Evolutionary conservation across 2,797 vertebrate species (phyloP).

Genomic region (Graptemys geographica): DNA sequence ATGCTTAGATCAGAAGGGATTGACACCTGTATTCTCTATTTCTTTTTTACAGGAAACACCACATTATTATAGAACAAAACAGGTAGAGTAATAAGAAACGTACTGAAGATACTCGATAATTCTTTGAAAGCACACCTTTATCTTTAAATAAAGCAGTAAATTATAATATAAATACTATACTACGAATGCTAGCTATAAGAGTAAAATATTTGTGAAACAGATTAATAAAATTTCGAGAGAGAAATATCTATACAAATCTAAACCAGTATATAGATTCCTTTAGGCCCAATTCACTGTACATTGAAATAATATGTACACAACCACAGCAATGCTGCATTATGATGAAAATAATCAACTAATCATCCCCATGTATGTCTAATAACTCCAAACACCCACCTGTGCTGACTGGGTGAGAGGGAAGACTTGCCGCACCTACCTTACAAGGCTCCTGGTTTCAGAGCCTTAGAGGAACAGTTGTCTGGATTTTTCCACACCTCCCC

Average conservation of each 20-base stretch:
- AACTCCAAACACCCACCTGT: too few relatives aligned
- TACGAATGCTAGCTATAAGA: not conserved
- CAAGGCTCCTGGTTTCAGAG: too few relatives aligned
- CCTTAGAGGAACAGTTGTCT: too few relatives aligned
- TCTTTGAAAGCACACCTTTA: not conserved
- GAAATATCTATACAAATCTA: not conserved
- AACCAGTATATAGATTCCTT: not conserved
- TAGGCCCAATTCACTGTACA: not conserved
- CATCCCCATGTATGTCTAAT: too few relatives aligned
- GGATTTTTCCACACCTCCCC: too few relatives aligned
- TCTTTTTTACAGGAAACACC: not conserved
- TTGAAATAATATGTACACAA: not conserved
- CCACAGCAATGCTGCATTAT: not conserved
- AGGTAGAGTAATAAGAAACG: not conserved
- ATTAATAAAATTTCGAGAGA: not conserved
- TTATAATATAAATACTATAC: not conserved
- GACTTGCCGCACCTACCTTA: too few relatives aligned
- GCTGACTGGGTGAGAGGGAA: too few relatives aligned
- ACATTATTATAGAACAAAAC: not conserved
- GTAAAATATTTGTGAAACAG: not conserved
- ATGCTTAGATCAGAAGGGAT: not conserved
- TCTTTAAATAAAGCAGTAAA: not conserved
- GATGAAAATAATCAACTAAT: not conserved
- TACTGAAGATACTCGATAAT: not conserved
- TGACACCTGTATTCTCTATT: not conserved